Evolutionary conservation across 2,888 invertebrate genomes (phyloP).

Genomic region (Nycteola revayana): DNA sequence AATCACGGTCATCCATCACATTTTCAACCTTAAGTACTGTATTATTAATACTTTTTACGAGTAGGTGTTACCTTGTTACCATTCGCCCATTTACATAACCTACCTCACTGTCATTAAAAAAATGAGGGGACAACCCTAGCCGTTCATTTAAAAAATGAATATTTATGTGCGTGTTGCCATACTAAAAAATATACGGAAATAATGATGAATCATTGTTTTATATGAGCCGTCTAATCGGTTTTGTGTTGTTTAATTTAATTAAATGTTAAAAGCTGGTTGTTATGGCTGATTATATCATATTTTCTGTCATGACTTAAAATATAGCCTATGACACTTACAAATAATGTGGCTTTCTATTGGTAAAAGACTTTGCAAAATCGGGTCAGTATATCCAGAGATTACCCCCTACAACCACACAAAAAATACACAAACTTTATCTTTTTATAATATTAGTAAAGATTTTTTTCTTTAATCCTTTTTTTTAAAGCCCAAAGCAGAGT

Average conservation of each 20-base stretch:
- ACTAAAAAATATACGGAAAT: constrained; percentile 6
- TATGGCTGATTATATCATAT: too few relatives aligned
- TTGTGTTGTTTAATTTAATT: constrained; percentile 31
- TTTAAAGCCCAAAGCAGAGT: too few relatives aligned
- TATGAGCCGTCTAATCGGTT: constrained; percentile 19
- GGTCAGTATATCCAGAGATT: too few relatives aligned
- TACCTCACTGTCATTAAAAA: constrained; percentile 26
- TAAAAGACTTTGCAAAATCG: too few relatives aligned
- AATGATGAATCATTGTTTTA: constrained; percentile 29
- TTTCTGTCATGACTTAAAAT: too few relatives aligned
- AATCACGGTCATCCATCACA: constrained; percentile 3
- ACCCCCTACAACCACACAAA: too few relatives aligned
- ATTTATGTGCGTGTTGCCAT: constrained; percentile 19
- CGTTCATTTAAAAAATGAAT: constrained; percentile 23
- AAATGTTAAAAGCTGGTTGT: constrained; percentile 15
- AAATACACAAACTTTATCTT: too few relatives aligned
- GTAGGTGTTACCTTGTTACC: constrained; percentile 15
- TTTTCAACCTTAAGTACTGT: not conserved
- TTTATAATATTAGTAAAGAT: too few relatives aligned
- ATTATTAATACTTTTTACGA: constrained; percentile 21
- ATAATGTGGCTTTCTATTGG: too few relatives aligned
- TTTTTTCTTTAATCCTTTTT: too few relatives aligned
- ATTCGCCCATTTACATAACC: constrained; percentile 26
- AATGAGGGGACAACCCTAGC: constrained; percentile 16
- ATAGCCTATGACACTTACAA: too few relatives aligned